Evolutionary conservation across 2,888 invertebrate genomes (phyloP), one percentile per base, ranked within the genome.

Genomic region (Scaptodrosophila latifasciaeformis): DNA sequence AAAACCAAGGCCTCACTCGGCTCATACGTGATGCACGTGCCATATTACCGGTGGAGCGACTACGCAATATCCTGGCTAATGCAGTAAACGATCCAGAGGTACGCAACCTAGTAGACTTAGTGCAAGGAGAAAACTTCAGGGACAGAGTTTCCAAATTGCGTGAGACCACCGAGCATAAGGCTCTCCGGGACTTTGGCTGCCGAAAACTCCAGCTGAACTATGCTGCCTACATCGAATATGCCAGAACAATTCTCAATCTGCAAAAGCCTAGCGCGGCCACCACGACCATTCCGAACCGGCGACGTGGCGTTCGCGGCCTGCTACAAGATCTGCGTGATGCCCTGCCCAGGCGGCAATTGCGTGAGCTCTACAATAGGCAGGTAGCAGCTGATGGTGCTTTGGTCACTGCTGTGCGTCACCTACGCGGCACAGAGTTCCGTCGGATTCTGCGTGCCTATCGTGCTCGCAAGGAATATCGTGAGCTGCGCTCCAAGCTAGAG

Each of bases 231-330:
- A 6, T 56, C 3, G 65, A 63, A 2, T 68, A 66, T 2, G 27
- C 62, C 2, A 49, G 49, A 2, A 30, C 30, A 9, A 49, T 79
- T 1, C 47, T 80, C 6, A 58, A 68, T 10, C 9, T 68, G 0
- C 21, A 59, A 2, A 13, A n/a, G 1, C 24, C 12, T 0, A 63
- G 62, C 15, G n/a, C 35, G 2, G 17, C 47, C 0, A 51, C 18
- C n/a, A 60, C 46, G 2, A 45, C 59, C 0, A 2, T 59, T 30
- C 57, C 61, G 19, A 59, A 57, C 24, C 65, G 77, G 1, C 70
- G 76, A n/a, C 53, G 54, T 12, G 82, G 82, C 0, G 49, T 82
- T 0, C 66, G 69, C 1, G 82, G 83, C 1, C 47, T 82, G 1
- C 15, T 83, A 12, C 49, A 50, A 37, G 77, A 76, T 18, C 46